Conservation (phyloP, 2,113 vertebrate species). For the Neogobius melanostomus region DNA sequence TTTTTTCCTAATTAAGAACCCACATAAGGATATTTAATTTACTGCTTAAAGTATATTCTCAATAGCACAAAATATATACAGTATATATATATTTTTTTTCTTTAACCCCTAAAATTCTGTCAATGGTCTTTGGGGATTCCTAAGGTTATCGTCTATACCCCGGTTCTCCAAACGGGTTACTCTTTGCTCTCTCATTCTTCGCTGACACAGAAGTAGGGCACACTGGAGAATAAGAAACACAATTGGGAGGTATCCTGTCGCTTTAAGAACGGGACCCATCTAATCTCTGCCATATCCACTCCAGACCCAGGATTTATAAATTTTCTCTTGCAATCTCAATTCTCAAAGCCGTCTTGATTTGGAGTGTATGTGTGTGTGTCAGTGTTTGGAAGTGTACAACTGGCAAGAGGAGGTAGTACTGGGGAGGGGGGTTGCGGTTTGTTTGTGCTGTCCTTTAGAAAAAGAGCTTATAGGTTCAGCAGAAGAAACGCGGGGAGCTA, state of each 20-base stretch:
- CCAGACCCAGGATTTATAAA: slow-evolving; percentile 79
- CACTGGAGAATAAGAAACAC: slow-evolving; percentile 61
- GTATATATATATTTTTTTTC: slow-evolving; percentile 1
- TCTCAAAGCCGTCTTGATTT: slow-evolving; percentile 88
- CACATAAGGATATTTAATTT: neutral
- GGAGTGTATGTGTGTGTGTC: slow-evolving; percentile 61
- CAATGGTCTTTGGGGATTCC: slow-evolving; percentile 25
- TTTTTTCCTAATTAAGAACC: neutral
- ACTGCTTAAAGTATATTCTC: neutral
- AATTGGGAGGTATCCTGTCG: slow-evolving; percentile 76
- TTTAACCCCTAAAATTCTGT: slow-evolving; percentile 16
- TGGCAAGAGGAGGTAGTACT: slow-evolving; percentile 74
- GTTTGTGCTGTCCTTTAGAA: slow-evolving; percentile 96
- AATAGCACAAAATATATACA: neutral
- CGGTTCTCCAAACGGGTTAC: slow-evolving; percentile 46
- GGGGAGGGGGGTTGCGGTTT: slow-evolving; percentile 75
- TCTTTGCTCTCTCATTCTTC: slow-evolving; percentile 56
- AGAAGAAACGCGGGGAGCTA: slow-evolving; percentile 92
- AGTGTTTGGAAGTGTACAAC: slow-evolving; percentile 57
- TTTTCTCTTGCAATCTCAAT: slow-evolving; percentile 83
- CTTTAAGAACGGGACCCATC: slow-evolving; percentile 81
- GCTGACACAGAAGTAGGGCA: slow-evolving; percentile 75
- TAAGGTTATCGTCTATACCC: slow-evolving; percentile 52
- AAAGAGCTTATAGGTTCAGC: slow-evolving; percentile 93
- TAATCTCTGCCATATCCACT: slow-evolving; percentile 85